Evolutionary conservation across 2,113 vertebrate genomes (phyloP).

Genomic region (Cheirogaleus medius): DNA sequence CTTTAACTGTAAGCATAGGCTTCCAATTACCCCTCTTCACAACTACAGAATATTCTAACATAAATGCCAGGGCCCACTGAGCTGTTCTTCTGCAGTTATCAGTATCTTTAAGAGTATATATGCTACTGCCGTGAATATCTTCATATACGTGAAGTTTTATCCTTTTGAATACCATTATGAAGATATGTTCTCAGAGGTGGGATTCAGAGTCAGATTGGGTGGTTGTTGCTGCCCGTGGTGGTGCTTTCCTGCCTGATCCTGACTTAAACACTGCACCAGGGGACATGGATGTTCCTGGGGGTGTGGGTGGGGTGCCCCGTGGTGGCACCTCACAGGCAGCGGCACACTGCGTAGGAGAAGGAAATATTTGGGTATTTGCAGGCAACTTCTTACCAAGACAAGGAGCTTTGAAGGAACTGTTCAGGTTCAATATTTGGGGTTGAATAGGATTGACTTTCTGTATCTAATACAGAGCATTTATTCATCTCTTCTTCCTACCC

Average conservation of each 20-base stretch:
- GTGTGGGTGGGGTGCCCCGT: accelerated
- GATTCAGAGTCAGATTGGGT: not conserved
- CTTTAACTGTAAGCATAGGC: not conserved
- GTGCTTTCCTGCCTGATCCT: not conserved
- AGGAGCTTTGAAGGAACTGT: not conserved
- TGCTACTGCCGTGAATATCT: not conserved
- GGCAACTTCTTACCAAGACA: not conserved
- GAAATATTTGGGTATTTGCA: not conserved
- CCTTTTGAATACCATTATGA: not conserved
- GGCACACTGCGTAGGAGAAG: not conserved
- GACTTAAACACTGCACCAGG: accelerated
- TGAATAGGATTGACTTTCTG: not conserved
- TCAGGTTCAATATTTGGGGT: not conserved
- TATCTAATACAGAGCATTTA: not conserved
- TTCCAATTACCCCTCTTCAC: not conserved
- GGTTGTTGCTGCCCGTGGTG: accelerated
- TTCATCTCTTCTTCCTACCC: not conserved
- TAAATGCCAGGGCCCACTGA: not conserved
- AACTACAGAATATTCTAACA: not conserved
- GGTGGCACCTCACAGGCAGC: too few species aligned
- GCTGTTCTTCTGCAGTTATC: not conserved
- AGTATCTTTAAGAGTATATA: not conserved
- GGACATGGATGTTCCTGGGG: not conserved
- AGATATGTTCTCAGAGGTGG: not conserved
- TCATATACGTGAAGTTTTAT: not conserved